phyloP scores from a whole-genome alignment of 2,888 invertebrate genomes.

The Cryptophagus acutangulus region DNA sequence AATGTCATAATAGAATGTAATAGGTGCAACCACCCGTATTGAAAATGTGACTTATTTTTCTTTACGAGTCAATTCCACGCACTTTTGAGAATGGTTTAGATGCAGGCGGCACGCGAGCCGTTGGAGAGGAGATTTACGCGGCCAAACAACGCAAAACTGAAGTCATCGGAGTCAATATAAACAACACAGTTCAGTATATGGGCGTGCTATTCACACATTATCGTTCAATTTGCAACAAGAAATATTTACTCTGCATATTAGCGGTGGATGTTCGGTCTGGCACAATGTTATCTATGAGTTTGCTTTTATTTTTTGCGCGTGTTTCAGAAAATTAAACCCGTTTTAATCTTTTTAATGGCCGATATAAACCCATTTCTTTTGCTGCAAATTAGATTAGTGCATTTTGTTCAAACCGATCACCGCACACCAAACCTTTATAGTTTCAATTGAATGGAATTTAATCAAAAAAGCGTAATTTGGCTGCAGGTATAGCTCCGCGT shows the following conservation, averaged over 20 bases:
- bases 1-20: conserved; percentile 24
- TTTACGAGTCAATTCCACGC: conserved; percentile 43
- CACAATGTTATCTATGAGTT: conserved; percentile 16
- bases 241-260: too few relatives aligned
- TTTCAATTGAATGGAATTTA: too few relatives aligned
- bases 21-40: conserved; percentile 32
- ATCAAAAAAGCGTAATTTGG: too few relatives aligned
- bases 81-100: conserved; percentile 39
- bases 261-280: conserved; percentile 14
- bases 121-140: conserved; percentile 38
- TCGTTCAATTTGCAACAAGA: conserved; percentile 7
- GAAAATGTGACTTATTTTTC: conserved; percentile 37
- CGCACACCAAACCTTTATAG: too few relatives aligned
- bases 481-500: too few relatives aligned
- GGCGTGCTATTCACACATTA: conserved; percentile 19
- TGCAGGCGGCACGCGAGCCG: conserved; percentile 37
- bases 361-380: too few relatives aligned
- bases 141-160: conserved; percentile 34
- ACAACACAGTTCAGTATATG: conserved; percentile 1
- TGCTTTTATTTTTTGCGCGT: not conserved
- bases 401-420: too few relatives aligned
- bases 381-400: too few relatives aligned
- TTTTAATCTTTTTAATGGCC: too few relatives aligned
- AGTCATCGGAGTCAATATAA: conserved; percentile 22
- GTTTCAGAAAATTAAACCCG: too few relatives aligned